Percentiles rank a stretch among this genome's conserved stretches.
Conservation (phyloP, 1,140 invertebrate species). For the Drosophila rufa region DNA sequence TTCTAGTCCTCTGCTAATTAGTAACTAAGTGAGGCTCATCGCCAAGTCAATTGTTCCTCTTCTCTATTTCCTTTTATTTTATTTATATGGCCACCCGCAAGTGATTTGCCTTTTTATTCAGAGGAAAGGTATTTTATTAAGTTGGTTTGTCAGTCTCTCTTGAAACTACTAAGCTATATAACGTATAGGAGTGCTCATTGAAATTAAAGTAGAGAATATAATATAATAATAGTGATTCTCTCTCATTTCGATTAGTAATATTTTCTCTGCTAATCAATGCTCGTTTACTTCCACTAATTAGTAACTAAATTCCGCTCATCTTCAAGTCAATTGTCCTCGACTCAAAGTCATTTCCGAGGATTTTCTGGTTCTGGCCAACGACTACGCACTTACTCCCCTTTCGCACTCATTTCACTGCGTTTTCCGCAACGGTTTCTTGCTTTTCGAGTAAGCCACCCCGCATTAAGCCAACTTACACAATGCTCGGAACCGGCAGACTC, state of each 20-base stretch:
- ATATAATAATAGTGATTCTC: too few species aligned
- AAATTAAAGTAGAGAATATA: not conserved
- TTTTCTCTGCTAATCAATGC: constrained; percentile 29
- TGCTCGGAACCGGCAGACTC: constrained; percentile 41
- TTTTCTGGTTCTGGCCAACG: constrained; percentile 11
- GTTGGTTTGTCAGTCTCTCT: not conserved
- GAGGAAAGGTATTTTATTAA: not conserved
- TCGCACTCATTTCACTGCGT: constrained; percentile 27
- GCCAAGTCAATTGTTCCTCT: constrained; percentile 59
- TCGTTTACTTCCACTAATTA: constrained; percentile 55
- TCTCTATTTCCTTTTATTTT: not conserved
- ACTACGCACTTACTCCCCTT: constrained; percentile 31
- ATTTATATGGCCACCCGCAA: not conserved
- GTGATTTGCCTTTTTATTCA: not conserved
- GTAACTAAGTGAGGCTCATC: constrained; percentile 64
- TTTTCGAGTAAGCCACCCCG: constrained; percentile 29
- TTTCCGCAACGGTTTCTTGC: constrained; percentile 18
- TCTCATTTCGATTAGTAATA: constrained; percentile 54
- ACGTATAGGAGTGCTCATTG: not conserved
- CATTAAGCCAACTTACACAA: constrained; percentile 50
- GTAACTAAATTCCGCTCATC: constrained; percentile 57
- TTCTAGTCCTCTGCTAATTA: constrained; percentile 66
- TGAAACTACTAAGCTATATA: not conserved
- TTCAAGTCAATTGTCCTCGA: constrained; percentile 48
- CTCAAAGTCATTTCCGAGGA: constrained; percentile 15